Percentiles rank a stretch among this genome's conserved stretches.
Evolutionary conservation across 2,113 vertebrate genomes (phyloP).

Genomic region (Corythaeola cristata): DNA sequence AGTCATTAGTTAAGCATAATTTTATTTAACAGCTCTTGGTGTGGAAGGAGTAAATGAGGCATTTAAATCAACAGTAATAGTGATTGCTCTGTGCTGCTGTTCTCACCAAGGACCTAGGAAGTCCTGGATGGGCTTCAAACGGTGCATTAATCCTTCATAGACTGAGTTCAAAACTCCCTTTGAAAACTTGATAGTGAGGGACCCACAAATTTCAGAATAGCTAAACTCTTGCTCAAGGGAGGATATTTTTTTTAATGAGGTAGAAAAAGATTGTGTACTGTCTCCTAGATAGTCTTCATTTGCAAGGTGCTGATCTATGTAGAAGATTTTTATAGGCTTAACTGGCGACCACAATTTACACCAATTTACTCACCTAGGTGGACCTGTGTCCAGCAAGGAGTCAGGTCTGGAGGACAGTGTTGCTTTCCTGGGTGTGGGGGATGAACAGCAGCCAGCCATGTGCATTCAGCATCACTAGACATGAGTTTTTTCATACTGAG

Average conservation of each 20-base stretch:
- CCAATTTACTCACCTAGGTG: background rate
- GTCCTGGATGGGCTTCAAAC: background rate
- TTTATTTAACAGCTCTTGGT: slow-evolving; percentile 2
- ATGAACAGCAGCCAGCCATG: rapidly evolving
- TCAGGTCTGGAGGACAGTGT: background rate
- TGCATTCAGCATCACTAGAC: background rate
- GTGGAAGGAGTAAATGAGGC: slow-evolving; percentile 12
- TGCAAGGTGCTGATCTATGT: background rate
- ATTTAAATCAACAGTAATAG: background rate
- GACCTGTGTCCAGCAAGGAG: background rate
- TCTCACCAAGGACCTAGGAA: background rate
- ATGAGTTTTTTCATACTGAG: background rate
- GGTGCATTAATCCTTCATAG: background rate
- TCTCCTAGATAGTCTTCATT: background rate
- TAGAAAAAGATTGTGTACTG: background rate
- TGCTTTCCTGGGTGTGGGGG: background rate
- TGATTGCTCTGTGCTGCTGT: background rate
- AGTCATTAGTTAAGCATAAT: background rate
- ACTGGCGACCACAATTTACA: background rate
- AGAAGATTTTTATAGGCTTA: background rate
- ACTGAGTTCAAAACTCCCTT: background rate
- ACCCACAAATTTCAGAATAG: background rate
- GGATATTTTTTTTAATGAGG: background rate
- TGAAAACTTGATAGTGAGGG: background rate
- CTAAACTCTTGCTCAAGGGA: background rate